Base-by-base conservation (phyloP, 2,797 vertebrate genomes). In the Anas bahamensis region DNA sequence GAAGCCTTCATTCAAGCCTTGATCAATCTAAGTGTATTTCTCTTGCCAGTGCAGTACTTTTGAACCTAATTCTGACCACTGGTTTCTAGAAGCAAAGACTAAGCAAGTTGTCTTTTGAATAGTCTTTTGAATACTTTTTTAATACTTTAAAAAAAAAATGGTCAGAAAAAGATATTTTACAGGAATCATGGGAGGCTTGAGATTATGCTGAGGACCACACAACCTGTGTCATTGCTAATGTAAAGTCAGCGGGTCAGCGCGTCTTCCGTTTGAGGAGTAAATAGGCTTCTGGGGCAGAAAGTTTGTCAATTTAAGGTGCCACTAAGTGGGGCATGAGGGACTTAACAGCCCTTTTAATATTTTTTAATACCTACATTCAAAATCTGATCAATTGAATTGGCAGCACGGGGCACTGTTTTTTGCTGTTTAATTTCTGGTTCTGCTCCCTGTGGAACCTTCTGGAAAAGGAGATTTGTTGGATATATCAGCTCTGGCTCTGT, bases 281-380 rank as follows among this genome's bases (percentile, higher is more conserved):
- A 37, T n/a, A 35, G 71, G 22, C 61, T 71, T 86, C 29, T 82
- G 44, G 79, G 37, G 26, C 35, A 33, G n/a, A 57, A 78, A 65
- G 61, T 88, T 82, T 69, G 31, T 39, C 52, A 73, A 7, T 57
- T 59, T 82, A 48, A 92, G n/a, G 22, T 94, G 48, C 41, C 31
- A 28, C 26, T 39, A 31, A 64, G 15, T 57, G 50, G 37, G 23
- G 29, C 0, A 8, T 66, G 56, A 71, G 23, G 33, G 46, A 61
- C 39, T 78, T 84, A 63, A 8, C 50, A 61, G 26, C 72, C 26
- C 18, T 75, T 78, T 70, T 69, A 18, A 9, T 88, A 14, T 89
- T 73, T 90, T 68, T 83, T 92, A 88, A 81, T 91, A 91, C 57
- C n/a, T 83, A n/a, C 17, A n/a, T 88, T 86, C 52, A 63, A 59